Conservation (phyloP, 2,888 invertebrate species). For the Andrena dorsata region DNA sequence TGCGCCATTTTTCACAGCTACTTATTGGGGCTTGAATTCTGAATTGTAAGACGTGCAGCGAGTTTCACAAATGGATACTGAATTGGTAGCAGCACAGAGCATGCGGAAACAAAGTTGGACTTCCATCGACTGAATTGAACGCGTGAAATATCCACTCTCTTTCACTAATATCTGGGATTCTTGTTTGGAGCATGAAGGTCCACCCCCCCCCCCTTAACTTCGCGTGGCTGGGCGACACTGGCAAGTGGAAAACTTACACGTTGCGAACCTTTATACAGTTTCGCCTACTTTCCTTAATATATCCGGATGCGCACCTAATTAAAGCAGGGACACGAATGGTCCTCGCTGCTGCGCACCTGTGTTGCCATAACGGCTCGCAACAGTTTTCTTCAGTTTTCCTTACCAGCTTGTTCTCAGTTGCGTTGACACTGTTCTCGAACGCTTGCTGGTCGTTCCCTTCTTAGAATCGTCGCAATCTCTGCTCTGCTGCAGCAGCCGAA, state of each 20-base stretch:
- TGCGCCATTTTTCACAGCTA: not conserved
- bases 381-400: constrained; percentile 64
- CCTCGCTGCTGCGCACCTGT: constrained; percentile 60
- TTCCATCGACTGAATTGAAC: constrained; percentile 13
- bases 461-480: not conserved
- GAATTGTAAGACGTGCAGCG: not conserved
- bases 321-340: constrained; percentile 63
- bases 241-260: constrained; percentile 35
- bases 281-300: constrained; percentile 56
- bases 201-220: not conserved
- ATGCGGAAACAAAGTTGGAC: not conserved
- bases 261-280: constrained; percentile 34
- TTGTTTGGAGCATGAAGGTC: not conserved
- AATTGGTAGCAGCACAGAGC: not conserved
- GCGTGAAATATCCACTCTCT: constrained; percentile 40
- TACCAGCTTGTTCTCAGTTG: constrained; percentile 43
- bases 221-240: not conserved
- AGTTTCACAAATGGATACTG: too few species aligned
- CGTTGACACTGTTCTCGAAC: constrained; percentile 9
- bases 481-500: not conserved
- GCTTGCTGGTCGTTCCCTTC: not conserved
- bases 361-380: constrained; percentile 62
- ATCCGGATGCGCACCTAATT: constrained; percentile 68
- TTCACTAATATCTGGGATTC: constrained; percentile 9
- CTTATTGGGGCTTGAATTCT: constrained; percentile 43